A percentile compares a stretch with the other conserved stretches of the same genome.
These are phyloP conservation scores for Chrosomus eos DNA, from an alignment of 2,797 vertebrate genomes.

Conservation along the genomic window DNA sequence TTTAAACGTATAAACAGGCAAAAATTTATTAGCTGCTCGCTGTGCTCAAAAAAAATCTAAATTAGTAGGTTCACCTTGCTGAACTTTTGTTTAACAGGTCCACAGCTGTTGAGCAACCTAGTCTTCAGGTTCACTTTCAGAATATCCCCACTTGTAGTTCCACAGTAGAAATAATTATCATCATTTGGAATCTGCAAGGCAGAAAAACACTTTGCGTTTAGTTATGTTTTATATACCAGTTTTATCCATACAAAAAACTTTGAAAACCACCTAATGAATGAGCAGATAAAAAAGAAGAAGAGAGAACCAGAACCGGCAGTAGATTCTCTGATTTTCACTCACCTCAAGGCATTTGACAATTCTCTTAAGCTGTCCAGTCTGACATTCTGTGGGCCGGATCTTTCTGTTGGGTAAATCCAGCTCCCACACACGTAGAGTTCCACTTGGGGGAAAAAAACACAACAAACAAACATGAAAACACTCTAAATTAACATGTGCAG, in stretches of 20 bases:
- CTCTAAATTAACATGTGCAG: not conserved
- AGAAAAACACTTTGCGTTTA: not conserved
- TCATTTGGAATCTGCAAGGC: conserved; percentile 79
- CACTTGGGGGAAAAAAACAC: conserved; percentile 68
- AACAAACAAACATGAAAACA: not conserved
- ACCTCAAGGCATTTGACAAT: conserved; percentile 81
- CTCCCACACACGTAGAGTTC: conserved; percentile 87
- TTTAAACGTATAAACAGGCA: not conserved
- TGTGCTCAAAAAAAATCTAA: not conserved
- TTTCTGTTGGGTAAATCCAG: conserved; percentile 85
- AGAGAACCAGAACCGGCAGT: not conserved
- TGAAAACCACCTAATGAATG: not conserved
- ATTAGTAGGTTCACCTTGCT: conserved; percentile 74
- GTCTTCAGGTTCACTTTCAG: conserved; percentile 82
- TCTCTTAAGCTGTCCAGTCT: conserved; percentile 82
- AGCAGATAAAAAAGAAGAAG: not conserved
- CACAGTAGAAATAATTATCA: conserved; percentile 84
- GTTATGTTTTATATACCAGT: not conserved
- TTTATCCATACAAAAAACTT: not conserved
- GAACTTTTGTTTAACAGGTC: conserved; percentile 83
- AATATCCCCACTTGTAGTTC: conserved; percentile 90
- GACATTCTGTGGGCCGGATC: conserved; percentile 84
- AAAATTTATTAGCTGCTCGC: not conserved
- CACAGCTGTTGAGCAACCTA: conserved; percentile 75
- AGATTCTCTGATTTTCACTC: conserved; percentile 46